A percentile compares a stretch with the other conserved stretches of the same genome.
Evolutionary conservation across 2,113 vertebrate genomes (phyloP).

Genomic region (Eudorcas thomsonii): DNA sequence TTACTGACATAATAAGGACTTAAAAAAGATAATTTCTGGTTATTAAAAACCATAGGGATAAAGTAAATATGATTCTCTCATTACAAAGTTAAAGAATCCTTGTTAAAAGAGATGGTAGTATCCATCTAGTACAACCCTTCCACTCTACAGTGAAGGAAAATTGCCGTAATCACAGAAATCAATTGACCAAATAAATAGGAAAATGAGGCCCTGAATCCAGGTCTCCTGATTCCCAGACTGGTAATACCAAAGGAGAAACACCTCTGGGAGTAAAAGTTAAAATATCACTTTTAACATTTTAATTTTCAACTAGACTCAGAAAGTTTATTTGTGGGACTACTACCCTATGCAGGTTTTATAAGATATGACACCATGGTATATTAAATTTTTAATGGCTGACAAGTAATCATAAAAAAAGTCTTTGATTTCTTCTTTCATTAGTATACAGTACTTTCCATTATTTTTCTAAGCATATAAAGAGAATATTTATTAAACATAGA

Average conservation of each 20-base stretch:
- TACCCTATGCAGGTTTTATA: not conserved
- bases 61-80: not conserved
- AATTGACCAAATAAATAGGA: not conserved
- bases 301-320: not conserved
- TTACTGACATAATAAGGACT: not conserved
- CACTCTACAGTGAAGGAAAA: not conserved
- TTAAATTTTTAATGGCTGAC: not conserved
- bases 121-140: not conserved
- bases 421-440: not conserved
- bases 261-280: not conserved
- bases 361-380: not conserved
- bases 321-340: not conserved
- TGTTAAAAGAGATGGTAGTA: not conserved
- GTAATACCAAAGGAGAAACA: not conserved
- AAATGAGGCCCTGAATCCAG: not conserved
- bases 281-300: not conserved
- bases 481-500: not conserved
- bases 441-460: not conserved
- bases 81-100: not conserved
- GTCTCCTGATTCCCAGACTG: not conserved
- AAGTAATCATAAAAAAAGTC: not conserved
- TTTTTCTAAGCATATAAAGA: not conserved
- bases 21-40: not conserved
- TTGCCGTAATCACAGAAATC: not conserved
- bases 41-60: not conserved